phyloP scores from a whole-genome alignment of 2,113 vertebrate species.

The Petaurus breviceps region DNA sequence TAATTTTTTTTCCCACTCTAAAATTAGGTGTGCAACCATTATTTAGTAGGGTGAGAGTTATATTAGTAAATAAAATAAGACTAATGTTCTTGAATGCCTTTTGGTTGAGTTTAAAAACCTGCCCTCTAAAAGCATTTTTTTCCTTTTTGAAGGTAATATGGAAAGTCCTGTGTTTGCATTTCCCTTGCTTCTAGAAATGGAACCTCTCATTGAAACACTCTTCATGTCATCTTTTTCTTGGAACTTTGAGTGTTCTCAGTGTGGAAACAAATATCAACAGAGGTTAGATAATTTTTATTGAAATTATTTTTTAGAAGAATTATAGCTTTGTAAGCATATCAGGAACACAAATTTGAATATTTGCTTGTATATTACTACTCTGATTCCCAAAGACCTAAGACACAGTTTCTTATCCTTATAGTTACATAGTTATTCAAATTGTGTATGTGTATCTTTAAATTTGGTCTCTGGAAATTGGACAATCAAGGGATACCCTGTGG shows the following conservation, averaged over 20 bases:
- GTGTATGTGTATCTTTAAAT: slow-evolving; percentile 8
- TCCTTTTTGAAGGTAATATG: slow-evolving; percentile 84
- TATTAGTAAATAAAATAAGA: not conserved
- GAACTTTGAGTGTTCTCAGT: slow-evolving; percentile 89
- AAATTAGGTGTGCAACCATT: not conserved
- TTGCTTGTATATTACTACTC: not conserved
- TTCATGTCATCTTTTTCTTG: slow-evolving; percentile 89
- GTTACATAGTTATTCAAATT: not conserved
- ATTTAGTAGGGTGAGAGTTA: not conserved
- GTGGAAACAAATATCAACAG: slow-evolving; percentile 84
- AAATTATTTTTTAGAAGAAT: slow-evolving; percentile 6
- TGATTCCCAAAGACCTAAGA: not conserved
- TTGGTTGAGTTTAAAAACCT: not conserved
- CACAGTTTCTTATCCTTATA: not conserved
- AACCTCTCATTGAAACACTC: slow-evolving; percentile 85
- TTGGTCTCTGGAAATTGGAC: not conserved
- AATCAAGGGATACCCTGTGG: not conserved
- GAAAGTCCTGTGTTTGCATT: slow-evolving; percentile 94
- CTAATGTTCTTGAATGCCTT: not conserved
- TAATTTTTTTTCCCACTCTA: not conserved
- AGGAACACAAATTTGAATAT: not conserved
- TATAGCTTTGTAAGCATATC: slow-evolving; percentile 4
- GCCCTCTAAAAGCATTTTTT: not conserved
- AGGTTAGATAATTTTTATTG: slow-evolving; percentile 83
- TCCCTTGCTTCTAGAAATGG: slow-evolving; percentile 87